Percentiles rank a stretch among this genome's conserved stretches.
Evolutionary conservation across 2,888 invertebrate genomes (phyloP).

Genomic region (Ophion ventricosus): DNA sequence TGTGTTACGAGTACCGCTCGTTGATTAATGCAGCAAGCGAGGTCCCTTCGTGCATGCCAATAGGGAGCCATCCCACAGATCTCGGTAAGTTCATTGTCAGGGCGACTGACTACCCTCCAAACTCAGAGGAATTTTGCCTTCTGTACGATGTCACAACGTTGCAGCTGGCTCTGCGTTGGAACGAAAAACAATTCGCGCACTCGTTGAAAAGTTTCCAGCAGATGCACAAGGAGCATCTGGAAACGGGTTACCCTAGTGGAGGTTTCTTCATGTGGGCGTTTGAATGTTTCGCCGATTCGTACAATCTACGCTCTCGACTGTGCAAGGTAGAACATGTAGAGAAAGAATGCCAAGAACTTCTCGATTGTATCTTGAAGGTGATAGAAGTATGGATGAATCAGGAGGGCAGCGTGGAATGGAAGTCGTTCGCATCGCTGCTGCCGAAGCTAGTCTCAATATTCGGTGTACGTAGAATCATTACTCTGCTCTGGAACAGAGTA

Average conservation of each 20-base stretch:
- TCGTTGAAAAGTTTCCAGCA: constrained; percentile 68
- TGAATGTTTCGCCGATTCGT: constrained; percentile 72
- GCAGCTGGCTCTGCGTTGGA: constrained; percentile 68
- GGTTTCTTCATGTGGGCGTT: constrained; percentile 69
- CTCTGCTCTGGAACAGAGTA: constrained; percentile 66
- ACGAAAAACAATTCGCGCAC: constrained; percentile 57
- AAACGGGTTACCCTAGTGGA: constrained; percentile 42
- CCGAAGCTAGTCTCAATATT: constrained; percentile 71
- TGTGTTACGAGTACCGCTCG: constrained; percentile 74
- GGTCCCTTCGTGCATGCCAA: neutral
- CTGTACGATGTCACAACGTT: constrained; percentile 74
- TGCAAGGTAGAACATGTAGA: neutral
- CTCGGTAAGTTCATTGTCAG: constrained; percentile 24
- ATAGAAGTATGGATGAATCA: constrained; percentile 68
- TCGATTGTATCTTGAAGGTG: constrained; percentile 47
- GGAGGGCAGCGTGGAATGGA: constrained; percentile 71
- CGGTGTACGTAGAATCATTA: constrained; percentile 54
- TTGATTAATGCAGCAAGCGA: neutral
- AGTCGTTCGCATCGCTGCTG: constrained; percentile 71
- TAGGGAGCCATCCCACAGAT: constrained; percentile 13
- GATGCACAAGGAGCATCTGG: neutral
- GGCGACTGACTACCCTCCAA: neutral
- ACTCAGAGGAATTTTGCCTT: constrained; percentile 59
- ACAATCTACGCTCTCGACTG: constrained; percentile 67
- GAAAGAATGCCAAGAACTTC: constrained; percentile 4